Evolutionary conservation across 1,140 invertebrate genomes (phyloP).

Genomic region (Zaprionus africanus): DNA sequence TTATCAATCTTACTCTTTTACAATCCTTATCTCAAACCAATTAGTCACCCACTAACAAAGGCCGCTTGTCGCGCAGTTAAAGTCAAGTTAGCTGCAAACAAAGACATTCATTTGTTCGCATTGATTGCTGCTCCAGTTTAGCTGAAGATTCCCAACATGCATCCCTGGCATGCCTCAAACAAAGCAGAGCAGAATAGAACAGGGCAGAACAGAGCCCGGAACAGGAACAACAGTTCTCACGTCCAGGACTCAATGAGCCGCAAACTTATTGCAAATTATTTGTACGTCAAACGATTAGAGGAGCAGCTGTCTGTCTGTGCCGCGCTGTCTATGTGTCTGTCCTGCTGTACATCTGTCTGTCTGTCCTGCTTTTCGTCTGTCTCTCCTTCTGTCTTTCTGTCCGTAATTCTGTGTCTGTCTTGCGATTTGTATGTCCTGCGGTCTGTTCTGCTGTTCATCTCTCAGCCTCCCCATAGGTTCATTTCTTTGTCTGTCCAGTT

Average conservation of each 20-base stretch:
- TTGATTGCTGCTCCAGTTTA: slow-evolving; percentile 49
- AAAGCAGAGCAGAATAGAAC: background rate
- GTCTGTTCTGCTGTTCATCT: no score
- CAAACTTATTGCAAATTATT: slow-evolving; percentile 81
- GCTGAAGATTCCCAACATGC: background rate
- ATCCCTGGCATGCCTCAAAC: slow-evolving; percentile 17
- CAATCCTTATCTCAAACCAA: no score
- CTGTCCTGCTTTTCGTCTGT: background rate
- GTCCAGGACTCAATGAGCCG: slow-evolving; percentile 73
- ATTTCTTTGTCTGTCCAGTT: no score
- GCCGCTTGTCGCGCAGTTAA: background rate
- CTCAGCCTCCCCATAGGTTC: no score
- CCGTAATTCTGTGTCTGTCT: background rate
- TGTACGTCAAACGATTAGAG: slow-evolving; percentile 75
- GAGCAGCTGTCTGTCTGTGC: slow-evolving; percentile 30
- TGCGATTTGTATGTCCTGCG: no score
- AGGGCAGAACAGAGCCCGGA: background rate
- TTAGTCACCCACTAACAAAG: background rate
- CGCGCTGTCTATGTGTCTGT: slow-evolving; percentile 4
- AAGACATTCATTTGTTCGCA: slow-evolving; percentile 61
- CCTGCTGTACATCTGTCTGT: background rate
- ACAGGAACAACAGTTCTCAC: slow-evolving; percentile 31
- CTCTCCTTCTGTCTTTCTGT: slow-evolving; percentile 12
- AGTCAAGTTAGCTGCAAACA: slow-evolving; percentile 18
- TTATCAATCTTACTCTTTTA: no score